Evolutionary conservation across 2,888 invertebrate genomes (phyloP).

Genomic region (Acrocyrtus sp.): DNA sequence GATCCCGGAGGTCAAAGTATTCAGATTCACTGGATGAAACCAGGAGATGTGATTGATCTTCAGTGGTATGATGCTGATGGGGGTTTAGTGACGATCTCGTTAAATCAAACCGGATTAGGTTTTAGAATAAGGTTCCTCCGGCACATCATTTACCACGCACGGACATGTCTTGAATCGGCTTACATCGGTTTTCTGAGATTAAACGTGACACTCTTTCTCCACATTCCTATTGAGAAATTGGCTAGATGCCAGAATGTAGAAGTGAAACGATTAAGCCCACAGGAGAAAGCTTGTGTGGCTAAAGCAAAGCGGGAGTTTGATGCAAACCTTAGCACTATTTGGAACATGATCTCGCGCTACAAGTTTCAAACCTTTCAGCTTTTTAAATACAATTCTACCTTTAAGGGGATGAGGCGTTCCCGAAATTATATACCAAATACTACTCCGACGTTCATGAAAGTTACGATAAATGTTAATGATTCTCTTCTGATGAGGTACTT

Average conservation of each 20-base stretch:
- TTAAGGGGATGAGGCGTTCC: constrained; percentile 22
- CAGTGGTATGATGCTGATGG: constrained; percentile 37
- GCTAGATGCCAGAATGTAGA: constrained; percentile 21
- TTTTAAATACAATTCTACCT: constrained; percentile 12
- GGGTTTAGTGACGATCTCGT: constrained; percentile 15
- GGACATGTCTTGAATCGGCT: constrained; percentile 2
- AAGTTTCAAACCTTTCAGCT: constrained; percentile 33
- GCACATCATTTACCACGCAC: constrained; percentile 37
- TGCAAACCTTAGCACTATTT: constrained; percentile 14
- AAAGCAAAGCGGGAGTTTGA: constrained; percentile 47
- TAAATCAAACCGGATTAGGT: constrained; percentile 33
- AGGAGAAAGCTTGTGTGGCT: constrained; percentile 17
- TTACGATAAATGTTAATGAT: constrained; percentile 20
- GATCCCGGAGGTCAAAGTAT: constrained; percentile 16
- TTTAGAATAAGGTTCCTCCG: constrained; percentile 46
- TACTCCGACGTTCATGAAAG: background rate
- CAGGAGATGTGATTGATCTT: constrained; percentile 27
- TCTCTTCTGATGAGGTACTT: constrained; percentile 27
- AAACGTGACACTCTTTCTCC: constrained; percentile 8
- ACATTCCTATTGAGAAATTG: constrained; percentile 34
- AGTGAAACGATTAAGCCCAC: constrained; percentile 16
- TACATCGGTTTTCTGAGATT: constrained; percentile 27
- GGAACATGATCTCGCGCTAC: constrained; percentile 15
- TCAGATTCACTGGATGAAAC: constrained; percentile 25
- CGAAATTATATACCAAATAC: constrained; percentile 1